Percentiles rank a stretch among this genome's conserved stretches.
These are phyloP conservation scores for Festucalex cinctus DNA, from an alignment of 2,113 vertebrate genomes.

Conservation along the genomic window DNA sequence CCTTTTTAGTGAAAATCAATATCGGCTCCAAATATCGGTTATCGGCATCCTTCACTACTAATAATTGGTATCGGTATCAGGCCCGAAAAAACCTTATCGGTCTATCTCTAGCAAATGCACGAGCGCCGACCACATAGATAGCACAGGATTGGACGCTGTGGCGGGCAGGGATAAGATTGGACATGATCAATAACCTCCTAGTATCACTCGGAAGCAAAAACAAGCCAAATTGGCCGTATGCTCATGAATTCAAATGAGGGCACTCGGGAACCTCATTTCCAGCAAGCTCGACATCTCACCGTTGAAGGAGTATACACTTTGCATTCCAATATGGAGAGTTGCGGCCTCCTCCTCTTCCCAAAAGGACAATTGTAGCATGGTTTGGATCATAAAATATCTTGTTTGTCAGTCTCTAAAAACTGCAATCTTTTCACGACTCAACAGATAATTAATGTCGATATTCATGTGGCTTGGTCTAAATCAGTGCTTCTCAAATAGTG, in stretches of 20 bases:
- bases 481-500: too few relatives aligned
- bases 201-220: slow-evolving; percentile 48
- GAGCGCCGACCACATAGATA: neutral
- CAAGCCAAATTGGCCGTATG: slow-evolving; percentile 44
- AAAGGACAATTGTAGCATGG: slow-evolving; percentile 11
- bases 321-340: slow-evolving; percentile 27
- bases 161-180: slow-evolving; percentile 40
- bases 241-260: slow-evolving; percentile 67
- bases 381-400: neutral
- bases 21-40: too few relatives aligned
- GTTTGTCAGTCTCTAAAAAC: neutral
- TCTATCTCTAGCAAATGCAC: slow-evolving; percentile 15
- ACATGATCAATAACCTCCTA: slow-evolving; percentile 68
- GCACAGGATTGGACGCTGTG: slow-evolving; percentile 18
- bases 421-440: neutral
- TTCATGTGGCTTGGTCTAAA: neutral
- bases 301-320: neutral
- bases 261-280: slow-evolving; percentile 27
- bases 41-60: too few relatives aligned
- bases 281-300: slow-evolving; percentile 29
- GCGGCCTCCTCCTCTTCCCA: slow-evolving; percentile 3
- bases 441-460: neutral
- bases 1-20: too few relatives aligned
- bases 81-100: too few relatives aligned
- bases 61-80: too few relatives aligned